Evolutionary conservation across 2,888 invertebrate species (phyloP).

Genomic region (Zonitis immaculata): DNA sequence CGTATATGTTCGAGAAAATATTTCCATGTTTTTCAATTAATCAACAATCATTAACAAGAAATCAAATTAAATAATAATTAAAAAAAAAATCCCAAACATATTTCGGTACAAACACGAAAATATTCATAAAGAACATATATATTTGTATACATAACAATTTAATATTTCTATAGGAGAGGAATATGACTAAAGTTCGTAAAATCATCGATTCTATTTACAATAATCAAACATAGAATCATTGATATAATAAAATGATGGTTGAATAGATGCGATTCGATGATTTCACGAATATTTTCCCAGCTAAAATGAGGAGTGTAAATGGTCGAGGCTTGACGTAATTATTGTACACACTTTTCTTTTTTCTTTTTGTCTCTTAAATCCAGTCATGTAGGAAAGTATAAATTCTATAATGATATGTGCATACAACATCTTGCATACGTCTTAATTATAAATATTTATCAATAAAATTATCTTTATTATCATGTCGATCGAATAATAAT

Average conservation of each 20-base stretch:
- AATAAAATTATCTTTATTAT: constrained; percentile 10
- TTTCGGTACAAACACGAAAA: constrained; percentile 25
- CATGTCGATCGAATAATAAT: constrained; percentile 12
- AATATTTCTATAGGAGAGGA: constrained; percentile 42
- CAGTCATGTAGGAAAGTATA: constrained; percentile 46
- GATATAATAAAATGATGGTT: not conserved
- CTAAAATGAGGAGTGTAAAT: constrained; percentile 34
- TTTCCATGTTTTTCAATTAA: constrained; percentile 26
- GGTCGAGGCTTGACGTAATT: constrained; percentile 43
- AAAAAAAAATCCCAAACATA: too few species aligned
- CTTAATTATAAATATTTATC: constrained; percentile 24
- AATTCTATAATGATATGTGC: constrained; percentile 50
- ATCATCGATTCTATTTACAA: constrained; percentile 24
- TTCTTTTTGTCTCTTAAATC: constrained; percentile 22
- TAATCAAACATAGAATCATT: too few species aligned
- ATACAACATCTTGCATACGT: constrained; percentile 44
- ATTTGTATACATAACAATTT: constrained; percentile 46
- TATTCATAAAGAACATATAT: constrained; percentile 33
- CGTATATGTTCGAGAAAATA: constrained; percentile 29
- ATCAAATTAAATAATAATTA: not conserved
- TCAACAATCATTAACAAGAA: not conserved
- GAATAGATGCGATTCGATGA: constrained; percentile 8
- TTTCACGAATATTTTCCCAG: constrained; percentile 29
- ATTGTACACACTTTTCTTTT: constrained; percentile 40
- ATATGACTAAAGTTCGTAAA: constrained; percentile 34